Evolutionary conservation across 2,888 invertebrate genomes (phyloP).

Genomic region (Phengaris alcon): DNA sequence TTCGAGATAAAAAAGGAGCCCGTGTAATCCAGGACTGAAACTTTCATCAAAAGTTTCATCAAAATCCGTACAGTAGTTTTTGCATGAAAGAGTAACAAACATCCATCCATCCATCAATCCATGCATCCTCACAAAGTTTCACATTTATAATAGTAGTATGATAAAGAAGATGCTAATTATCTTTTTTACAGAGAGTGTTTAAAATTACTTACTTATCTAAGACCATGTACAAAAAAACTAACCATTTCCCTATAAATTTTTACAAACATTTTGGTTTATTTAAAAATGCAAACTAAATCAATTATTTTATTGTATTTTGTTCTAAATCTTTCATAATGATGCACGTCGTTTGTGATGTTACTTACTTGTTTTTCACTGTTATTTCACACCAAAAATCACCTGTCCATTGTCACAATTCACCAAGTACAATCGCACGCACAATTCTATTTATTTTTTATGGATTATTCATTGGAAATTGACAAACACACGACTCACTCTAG

Average conservation of each 20-base stretch:
- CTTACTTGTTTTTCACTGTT: not conserved
- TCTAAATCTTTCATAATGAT: not conserved
- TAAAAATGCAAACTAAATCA: not conserved
- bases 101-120: too few species aligned
- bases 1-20: too few species aligned
- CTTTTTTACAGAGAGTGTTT: too few species aligned
- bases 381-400: not conserved
- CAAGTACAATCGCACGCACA: not conserved
- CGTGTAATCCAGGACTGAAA: too few species aligned
- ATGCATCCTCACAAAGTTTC: too few species aligned
- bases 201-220: too few species aligned
- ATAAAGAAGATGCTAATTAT: too few species aligned
- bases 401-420: not conserved
- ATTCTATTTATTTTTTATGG: not conserved
- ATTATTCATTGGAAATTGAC: not conserved
- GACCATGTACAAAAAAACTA: too few species aligned
- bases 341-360: not conserved
- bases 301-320: not conserved
- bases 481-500: not conserved
- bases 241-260: not conserved
- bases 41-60: too few species aligned
- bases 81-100: too few species aligned
- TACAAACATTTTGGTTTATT: not conserved
- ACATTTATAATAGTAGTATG: too few species aligned
- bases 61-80: too few species aligned